A percentile compares a stretch with the other conserved stretches of the same genome.
Evolutionary conservation across 2,888 invertebrate species (phyloP).

Genomic region (Hymenopus coronatus): DNA sequence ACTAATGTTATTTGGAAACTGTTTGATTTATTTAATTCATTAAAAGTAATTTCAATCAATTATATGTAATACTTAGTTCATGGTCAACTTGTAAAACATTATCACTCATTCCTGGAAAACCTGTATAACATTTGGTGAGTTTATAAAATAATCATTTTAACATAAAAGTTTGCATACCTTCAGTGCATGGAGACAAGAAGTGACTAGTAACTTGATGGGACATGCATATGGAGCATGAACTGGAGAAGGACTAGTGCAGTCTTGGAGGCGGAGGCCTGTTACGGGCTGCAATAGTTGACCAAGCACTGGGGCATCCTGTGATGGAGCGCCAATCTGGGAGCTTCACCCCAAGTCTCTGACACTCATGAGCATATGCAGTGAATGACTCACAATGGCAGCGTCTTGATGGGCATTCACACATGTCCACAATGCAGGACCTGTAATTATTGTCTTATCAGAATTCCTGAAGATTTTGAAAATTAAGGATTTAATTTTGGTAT

Average conservation of each 20-base stretch:
- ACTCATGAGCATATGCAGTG: slow-evolving; percentile 85
- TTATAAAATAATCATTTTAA: no score
- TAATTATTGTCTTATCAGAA: not conserved
- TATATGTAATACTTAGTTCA: no score
- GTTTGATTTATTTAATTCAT: no score
- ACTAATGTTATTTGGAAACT: no score
- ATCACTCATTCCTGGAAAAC: no score
- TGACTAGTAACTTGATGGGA: slow-evolving; percentile 31
- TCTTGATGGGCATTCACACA: slow-evolving; percentile 80
- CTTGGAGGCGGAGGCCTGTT: slow-evolving; percentile 16
- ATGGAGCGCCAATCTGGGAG: slow-evolving; percentile 69
- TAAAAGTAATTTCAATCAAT: no score
- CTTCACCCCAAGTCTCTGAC: slow-evolving; percentile 71
- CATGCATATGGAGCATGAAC: not conserved
- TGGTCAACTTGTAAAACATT: no score
- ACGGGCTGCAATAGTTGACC: slow-evolving; percentile 37
- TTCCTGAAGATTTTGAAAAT: not conserved
- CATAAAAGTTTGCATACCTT: not conserved
- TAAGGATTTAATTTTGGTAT: not conserved
- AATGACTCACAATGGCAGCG: slow-evolving; percentile 88
- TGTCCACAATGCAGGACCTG: slow-evolving; percentile 78
- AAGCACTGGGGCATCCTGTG: slow-evolving; percentile 61
- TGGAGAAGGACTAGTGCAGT: slow-evolving; percentile 14
- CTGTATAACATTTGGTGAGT: no score
- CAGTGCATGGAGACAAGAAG: slow-evolving; percentile 12